Base-by-base conservation (phyloP, 1,140 invertebrate genomes). In the Euschistus heros region DNA sequence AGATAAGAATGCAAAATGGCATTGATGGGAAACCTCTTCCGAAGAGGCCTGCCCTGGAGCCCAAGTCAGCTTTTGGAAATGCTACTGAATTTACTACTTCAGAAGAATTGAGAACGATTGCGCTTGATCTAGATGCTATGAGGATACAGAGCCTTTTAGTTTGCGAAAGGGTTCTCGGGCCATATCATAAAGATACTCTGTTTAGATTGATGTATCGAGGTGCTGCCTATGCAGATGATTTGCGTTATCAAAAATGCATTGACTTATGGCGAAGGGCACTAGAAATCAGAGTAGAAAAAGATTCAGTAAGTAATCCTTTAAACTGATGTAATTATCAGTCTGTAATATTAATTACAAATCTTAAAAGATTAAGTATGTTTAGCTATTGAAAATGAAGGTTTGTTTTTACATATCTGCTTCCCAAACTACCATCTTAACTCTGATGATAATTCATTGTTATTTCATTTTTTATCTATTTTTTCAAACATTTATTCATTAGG, bases 161-260 rank as follows among this genome's bases (percentile, higher is more conserved):
- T 66, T 87, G 86, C 68, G 88, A 91, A 75, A 78, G 91, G 71
- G 86, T 94, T 70, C 77, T 94, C 30, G 91, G 90, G 5, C 77
- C 83, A 7, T 75, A 82, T 69, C 91, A 94, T 73, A 91, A 91
- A 75, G 90, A 94, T 73, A 89, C 87, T 65, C 81, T 93, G n/a
- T 91, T 90, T 70, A 81, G 89, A 42, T 68, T 84, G 2, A 83
- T 84, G 81, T 84, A 61, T n/a, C 2, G 90, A 65, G 91, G 91
- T 46, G 92, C 91, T 5, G 84, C 89, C 0, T 94, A 92, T 77
- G 91, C 89, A 0, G 91, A 94, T 74, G 84, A 88, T 20, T 76
- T 90, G 66, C 83, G 88, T 67, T 89, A 91, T 76, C 88, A 92
- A 72, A 79, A 86, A 62, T 93, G 91, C 74, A 88, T 93, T 66